A percentile compares a stretch with the other conserved stretches of the same genome.
Conservation (phyloP, 2,888 invertebrate species). For the Euclidia mi region DNA sequence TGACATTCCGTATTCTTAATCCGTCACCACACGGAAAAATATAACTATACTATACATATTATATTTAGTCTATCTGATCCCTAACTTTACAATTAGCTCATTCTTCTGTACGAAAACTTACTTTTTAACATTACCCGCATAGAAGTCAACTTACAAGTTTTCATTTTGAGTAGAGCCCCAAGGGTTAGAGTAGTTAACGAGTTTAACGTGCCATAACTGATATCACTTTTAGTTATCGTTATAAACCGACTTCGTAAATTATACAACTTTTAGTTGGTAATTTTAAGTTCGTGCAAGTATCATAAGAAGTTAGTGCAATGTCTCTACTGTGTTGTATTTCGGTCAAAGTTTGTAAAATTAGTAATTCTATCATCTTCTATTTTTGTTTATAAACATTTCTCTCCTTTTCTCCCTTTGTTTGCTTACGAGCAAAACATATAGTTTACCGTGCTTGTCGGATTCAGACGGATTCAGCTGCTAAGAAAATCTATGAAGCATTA, state of each 20-base stretch:
- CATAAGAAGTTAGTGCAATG: neutral
- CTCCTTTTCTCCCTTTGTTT: no score
- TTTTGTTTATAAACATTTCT: no score
- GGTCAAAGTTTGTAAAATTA: neutral
- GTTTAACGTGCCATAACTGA: slow-evolving; percentile 4
- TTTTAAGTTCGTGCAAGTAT: slow-evolving; percentile 4
- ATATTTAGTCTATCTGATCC: neutral
- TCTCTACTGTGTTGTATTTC: neutral
- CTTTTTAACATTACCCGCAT: neutral
- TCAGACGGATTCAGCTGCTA: no score
- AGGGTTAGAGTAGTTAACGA: slow-evolving; percentile 8
- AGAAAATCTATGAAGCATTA: no score
- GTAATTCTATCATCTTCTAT: no score
- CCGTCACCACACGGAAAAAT: no score
- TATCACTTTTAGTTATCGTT: slow-evolving; percentile 7
- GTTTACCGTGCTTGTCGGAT: no score
- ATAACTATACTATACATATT: no score
- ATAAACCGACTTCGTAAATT: slow-evolving; percentile 8
- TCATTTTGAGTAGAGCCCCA: neutral
- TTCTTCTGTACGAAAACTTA: neutral
- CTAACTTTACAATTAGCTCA: neutral
- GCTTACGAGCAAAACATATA: no score
- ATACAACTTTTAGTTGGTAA: neutral
- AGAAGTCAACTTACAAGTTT: neutral
- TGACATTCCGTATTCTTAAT: no score